phyloP scores from a whole-genome alignment of 2,888 invertebrate species.

The Trileptium ribeirensis region DNA sequence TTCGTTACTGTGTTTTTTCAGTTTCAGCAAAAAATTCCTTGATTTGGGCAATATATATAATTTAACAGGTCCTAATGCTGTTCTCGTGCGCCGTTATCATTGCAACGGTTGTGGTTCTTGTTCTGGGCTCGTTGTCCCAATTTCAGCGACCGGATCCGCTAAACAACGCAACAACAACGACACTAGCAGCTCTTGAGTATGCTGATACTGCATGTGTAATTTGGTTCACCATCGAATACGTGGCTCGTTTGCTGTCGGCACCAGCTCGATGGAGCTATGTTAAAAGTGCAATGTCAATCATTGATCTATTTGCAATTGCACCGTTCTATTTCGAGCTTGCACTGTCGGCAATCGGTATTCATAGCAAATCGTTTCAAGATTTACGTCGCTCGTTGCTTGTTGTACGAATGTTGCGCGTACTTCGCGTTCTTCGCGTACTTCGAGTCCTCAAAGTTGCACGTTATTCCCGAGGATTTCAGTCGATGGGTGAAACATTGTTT shows the following conservation, averaged over 20 bases:
- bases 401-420: neutral
- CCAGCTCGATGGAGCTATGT: neutral
- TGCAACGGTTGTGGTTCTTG: slow-evolving; percentile 1
- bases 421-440: slow-evolving; percentile 5
- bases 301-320: slow-evolving; percentile 13
- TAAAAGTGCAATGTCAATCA: slow-evolving; percentile 9
- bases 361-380: neutral
- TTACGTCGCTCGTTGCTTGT: neutral
- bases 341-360: neutral
- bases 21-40: too few relatives aligned
- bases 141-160: neutral
- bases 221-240: slow-evolving; percentile 21
- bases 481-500: slow-evolving; percentile 2
- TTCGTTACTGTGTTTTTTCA: too few relatives aligned
- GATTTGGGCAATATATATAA: too few relatives aligned
- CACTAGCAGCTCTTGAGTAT: neutral
- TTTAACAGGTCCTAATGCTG: slow-evolving; percentile 12
- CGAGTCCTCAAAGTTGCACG: slow-evolving; percentile 20
- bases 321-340: slow-evolving; percentile 18
- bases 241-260: neutral
- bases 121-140: slow-evolving; percentile 15
- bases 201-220: slow-evolving; percentile 12
- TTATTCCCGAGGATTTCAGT: slow-evolving; percentile 8
- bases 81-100: slow-evolving; percentile 10
- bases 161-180: neutral